phyloP scores from a whole-genome alignment of 2,113 vertebrate species.

The Gymnocephalus cernua region DNA sequence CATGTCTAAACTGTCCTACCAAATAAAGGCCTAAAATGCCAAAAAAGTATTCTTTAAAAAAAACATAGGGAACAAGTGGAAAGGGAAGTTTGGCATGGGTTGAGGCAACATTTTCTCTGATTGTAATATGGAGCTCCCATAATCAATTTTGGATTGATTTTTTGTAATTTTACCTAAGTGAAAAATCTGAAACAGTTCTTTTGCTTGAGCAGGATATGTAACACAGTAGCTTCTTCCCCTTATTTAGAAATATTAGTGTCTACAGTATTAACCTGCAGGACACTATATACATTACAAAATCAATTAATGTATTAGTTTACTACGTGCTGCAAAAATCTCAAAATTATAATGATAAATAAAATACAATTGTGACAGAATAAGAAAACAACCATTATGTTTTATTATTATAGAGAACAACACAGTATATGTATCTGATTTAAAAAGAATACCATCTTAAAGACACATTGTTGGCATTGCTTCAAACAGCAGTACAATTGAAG shows the following conservation, averaged over 20 bases:
- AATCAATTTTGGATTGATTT: background rate
- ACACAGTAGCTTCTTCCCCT: background rate
- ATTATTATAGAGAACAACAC: background rate
- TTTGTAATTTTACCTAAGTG: background rate
- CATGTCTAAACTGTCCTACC: no score
- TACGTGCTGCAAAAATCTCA: background rate
- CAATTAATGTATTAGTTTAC: background rate
- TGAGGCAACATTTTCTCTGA: background rate
- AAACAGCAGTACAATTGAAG: conserved; percentile 4
- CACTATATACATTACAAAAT: background rate
- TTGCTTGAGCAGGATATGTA: background rate
- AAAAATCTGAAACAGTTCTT: background rate
- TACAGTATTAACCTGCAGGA: background rate
- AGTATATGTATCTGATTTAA: background rate
- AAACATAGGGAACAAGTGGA: background rate
- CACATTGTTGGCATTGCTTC: conserved; percentile 12
- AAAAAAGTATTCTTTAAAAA: no score
- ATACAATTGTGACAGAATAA: background rate
- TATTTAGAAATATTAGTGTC: background rate
- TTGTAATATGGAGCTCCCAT: background rate
- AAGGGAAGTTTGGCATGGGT: no score
- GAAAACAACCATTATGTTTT: background rate
- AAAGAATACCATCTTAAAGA: conserved; percentile 5
- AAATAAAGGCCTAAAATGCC: no score
- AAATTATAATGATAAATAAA: background rate